Conservation (phyloP, 2,888 invertebrate genomes). For the Drosophila nr. medialis region DNA sequence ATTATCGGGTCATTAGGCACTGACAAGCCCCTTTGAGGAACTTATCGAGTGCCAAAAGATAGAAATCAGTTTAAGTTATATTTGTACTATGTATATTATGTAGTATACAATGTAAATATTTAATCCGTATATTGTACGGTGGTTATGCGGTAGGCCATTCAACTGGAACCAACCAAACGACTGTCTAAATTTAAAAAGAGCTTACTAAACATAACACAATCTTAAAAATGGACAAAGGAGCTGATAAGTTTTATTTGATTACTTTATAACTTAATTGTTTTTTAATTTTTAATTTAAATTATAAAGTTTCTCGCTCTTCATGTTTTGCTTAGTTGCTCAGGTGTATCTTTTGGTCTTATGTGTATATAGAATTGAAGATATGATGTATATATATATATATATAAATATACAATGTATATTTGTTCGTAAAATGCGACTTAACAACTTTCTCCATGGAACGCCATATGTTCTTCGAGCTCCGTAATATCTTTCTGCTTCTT, state of each 20-base stretch:
- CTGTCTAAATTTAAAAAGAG: not conserved
- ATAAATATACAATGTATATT: not conserved
- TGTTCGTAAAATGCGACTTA: not conserved
- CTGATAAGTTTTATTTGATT: not conserved
- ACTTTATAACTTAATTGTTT: not conserved
- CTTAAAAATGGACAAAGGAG: not conserved
- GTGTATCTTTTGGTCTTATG: not conserved
- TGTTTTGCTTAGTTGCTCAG: not conserved
- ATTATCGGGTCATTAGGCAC: conserved; percentile 21
- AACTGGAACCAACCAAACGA: not conserved
- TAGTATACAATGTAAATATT: not conserved
- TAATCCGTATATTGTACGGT: not conserved
- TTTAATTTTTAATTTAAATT: not conserved
- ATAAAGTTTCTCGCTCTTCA: not conserved
- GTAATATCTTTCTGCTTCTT: not conserved
- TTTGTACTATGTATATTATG: not conserved
- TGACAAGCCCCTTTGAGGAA: conserved; percentile 27
- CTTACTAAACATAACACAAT: not conserved
- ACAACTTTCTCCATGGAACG: conserved; percentile 8
- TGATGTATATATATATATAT: not conserved
- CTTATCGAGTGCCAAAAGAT: not conserved
- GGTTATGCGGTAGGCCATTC: not conserved
- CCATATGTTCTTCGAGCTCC: not conserved
- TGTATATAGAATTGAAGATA: not conserved
- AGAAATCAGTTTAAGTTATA: conserved; percentile 8